Percentiles rank a stretch among this genome's conserved stretches.
phyloP scores from a whole-genome alignment of 2,888 invertebrate genomes.

The Neoaliturus tenellus region DNA sequence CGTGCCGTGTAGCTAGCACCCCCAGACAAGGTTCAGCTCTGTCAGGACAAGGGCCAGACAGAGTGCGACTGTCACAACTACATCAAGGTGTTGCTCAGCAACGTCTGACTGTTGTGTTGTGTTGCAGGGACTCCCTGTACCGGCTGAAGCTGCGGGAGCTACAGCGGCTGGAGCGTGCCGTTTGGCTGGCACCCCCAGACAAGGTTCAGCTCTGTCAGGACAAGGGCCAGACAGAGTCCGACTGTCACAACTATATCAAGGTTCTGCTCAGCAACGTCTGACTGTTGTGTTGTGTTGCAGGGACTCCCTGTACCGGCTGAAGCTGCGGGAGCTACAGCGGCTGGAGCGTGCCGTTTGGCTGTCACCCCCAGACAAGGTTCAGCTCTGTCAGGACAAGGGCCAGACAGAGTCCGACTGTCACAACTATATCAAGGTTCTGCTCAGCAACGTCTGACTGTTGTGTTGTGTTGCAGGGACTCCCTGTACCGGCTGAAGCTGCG shows the following conservation, averaged over 20 bases:
- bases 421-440: too few species aligned
- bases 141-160: background rate
- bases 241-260: too few species aligned
- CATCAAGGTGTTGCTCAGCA: too few species aligned
- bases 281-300: too few species aligned
- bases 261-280: too few species aligned
- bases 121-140: slow-evolving; percentile 86
- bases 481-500: slow-evolving; percentile 74
- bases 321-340: background rate
- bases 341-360: slow-evolving; percentile 82
- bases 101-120: too few species aligned
- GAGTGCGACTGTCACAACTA: too few species aligned
- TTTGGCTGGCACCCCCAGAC: slow-evolving; percentile 84
- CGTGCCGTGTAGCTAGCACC: slow-evolving; percentile 87
- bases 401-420: slow-evolving; percentile 89
- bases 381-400: slow-evolving; percentile 90
- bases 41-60: slow-evolving; percentile 91
- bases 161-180: slow-evolving; percentile 73
- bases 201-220: slow-evolving; percentile 84
- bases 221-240: slow-evolving; percentile 93
- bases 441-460: too few species aligned
- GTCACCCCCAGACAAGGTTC: slow-evolving; percentile 80
- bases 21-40: slow-evolving; percentile 80
- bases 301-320: slow-evolving; percentile 80
- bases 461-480: slow-evolving; percentile 84